Conservation (phyloP, 1,140 invertebrate species). For the Physella acuta region DNA sequence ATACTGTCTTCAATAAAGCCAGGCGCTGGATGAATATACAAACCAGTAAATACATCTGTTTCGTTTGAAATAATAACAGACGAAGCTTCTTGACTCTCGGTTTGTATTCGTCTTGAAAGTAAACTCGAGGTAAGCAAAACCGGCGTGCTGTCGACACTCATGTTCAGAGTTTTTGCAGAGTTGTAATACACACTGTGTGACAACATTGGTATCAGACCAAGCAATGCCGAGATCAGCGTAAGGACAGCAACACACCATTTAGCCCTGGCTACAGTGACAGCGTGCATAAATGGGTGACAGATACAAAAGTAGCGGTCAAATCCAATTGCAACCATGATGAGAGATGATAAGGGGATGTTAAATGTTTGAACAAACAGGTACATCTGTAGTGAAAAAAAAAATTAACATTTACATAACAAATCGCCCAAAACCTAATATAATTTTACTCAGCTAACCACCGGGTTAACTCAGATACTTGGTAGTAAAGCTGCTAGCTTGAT, state of each 20-base stretch:
- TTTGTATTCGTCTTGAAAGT: background rate
- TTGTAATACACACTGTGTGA: constrained; percentile 9
- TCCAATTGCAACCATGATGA: constrained; percentile 47
- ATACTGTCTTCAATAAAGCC: too few relatives aligned
- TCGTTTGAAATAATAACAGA: background rate
- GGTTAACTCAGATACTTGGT: too few relatives aligned
- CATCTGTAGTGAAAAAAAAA: constrained; percentile 33
- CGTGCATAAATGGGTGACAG: constrained; percentile 40
- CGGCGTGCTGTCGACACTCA: background rate
- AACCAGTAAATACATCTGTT: too few relatives aligned
- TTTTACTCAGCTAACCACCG: too few relatives aligned
- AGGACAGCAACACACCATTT: constrained; percentile 9
- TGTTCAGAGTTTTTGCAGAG: background rate
- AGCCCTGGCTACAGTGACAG: constrained; percentile 30
- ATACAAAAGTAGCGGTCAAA: constrained; percentile 48
- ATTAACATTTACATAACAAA: too few relatives aligned
- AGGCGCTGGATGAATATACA: too few relatives aligned
- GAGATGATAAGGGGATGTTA: constrained; percentile 41
- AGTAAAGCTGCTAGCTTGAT: too few relatives aligned
- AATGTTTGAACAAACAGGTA: constrained; percentile 42
- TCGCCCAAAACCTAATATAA: too few relatives aligned
- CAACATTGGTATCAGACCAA: constrained; percentile 9
- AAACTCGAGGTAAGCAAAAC: background rate
- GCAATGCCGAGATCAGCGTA: background rate
- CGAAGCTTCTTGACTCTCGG: background rate